phyloP scores from a whole-genome alignment of 2,797 vertebrate species.

The Chrosomus eos region DNA sequence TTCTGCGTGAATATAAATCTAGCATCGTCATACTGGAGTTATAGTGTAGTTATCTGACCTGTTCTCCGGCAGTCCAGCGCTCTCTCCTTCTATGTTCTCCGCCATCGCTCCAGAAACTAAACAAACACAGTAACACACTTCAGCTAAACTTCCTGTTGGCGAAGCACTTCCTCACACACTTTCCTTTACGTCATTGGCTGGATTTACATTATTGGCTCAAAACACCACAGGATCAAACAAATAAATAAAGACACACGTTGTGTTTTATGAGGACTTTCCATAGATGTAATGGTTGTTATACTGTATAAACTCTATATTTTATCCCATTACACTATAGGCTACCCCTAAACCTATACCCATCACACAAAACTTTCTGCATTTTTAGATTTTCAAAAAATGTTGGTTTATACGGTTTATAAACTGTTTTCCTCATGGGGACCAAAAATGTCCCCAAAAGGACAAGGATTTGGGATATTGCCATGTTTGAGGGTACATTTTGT shows the following conservation, averaged over 20 bases:
- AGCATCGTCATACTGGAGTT: neutral
- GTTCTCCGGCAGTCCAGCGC: slow-evolving; percentile 78
- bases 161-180: slow-evolving; percentile 58
- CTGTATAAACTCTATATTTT: too few species aligned
- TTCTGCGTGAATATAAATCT: neutral
- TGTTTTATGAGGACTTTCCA: too few species aligned
- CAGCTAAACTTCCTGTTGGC: slow-evolving; percentile 67
- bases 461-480: too few species aligned
- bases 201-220: neutral
- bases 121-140: slow-evolving; percentile 40
- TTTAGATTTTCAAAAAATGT: too few species aligned
- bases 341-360: too few species aligned
- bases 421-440: too few species aligned
- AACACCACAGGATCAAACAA: neutral
- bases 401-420: too few species aligned
- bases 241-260: neutral
- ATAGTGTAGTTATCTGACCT: slow-evolving; percentile 70
- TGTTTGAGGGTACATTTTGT: too few species aligned
- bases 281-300: too few species aligned
- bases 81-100: slow-evolving; percentile 85
- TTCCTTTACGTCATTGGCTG: slow-evolving; percentile 24
- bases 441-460: too few species aligned
- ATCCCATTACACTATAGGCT: too few species aligned
- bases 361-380: too few species aligned
- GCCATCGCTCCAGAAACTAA: slow-evolving; percentile 79